phyloP scores from a whole-genome alignment of 2,888 invertebrate species.

The Polia nebulosa region DNA sequence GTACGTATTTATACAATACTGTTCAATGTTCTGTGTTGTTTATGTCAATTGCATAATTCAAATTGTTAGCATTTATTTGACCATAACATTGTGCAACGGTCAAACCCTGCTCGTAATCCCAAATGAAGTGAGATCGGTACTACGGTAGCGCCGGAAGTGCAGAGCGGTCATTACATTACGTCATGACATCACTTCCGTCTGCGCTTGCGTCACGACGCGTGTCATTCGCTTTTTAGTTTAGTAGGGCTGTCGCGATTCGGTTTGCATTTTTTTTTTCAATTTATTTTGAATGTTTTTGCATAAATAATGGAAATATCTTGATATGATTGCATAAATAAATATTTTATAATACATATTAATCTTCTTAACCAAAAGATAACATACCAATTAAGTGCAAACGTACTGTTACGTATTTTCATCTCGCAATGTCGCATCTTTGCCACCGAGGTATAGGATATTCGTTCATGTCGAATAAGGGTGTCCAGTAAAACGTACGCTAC shows the following conservation, averaged over 20 bases:
- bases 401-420: no score
- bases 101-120: constrained; percentile 33
- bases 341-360: no score
- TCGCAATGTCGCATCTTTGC: no score
- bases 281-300: not conserved
- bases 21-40: no score
- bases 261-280: not conserved
- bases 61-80: constrained; percentile 1
- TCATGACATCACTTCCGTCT: constrained; percentile 54
- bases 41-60: not conserved
- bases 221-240: constrained; percentile 37
- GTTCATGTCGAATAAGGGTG: no score
- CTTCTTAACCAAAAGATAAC: no score
- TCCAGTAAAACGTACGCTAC: no score
- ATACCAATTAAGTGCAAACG: no score
- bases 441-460: no score
- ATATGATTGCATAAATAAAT: not conserved
- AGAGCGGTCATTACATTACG: constrained; percentile 49
- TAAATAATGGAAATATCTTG: not conserved
- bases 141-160: constrained; percentile 57
- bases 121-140: constrained; percentile 54
- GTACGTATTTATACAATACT: no score
- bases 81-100: constrained; percentile 7
- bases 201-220: constrained; percentile 57
- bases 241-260: constrained; percentile 39